Percentiles rank a stretch among this genome's conserved stretches.
Conservation (phyloP, 2,797 vertebrate genomes). For the Semotilus atromaculatus region DNA sequence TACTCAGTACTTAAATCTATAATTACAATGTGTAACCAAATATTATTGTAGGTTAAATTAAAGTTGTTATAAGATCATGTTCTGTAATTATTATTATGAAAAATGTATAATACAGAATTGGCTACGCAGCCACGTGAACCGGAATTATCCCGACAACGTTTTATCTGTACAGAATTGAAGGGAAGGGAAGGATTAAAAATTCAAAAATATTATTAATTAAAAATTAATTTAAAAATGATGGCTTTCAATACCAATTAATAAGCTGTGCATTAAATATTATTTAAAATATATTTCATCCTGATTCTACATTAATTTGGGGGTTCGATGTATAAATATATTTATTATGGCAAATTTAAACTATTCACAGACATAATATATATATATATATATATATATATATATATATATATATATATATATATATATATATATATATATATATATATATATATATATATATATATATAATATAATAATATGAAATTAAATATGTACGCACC, state of each 20-base stretch:
- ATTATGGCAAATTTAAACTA: neutral
- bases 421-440: too few relatives aligned
- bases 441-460: too few relatives aligned
- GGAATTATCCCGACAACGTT: too few relatives aligned
- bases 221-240: neutral
- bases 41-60: neutral
- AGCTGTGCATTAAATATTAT: neutral
- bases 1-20: neutral
- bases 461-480: neutral
- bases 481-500: constrained; percentile 74
- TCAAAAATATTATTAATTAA: neutral
- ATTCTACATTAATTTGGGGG: neutral
- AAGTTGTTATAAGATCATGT: neutral
- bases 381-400: too few relatives aligned
- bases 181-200: too few relatives aligned
- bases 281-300: neutral
- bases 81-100: neutral
- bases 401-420: too few relatives aligned
- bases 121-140: too few relatives aligned
- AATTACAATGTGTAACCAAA: neutral
- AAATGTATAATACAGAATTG: too few relatives aligned
- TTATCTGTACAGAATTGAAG: too few relatives aligned
- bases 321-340: neutral
- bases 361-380: neutral
- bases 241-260: neutral